phyloP scores from a whole-genome alignment of 2,113 vertebrate genomes.

The Trematocara marginatum region DNA sequence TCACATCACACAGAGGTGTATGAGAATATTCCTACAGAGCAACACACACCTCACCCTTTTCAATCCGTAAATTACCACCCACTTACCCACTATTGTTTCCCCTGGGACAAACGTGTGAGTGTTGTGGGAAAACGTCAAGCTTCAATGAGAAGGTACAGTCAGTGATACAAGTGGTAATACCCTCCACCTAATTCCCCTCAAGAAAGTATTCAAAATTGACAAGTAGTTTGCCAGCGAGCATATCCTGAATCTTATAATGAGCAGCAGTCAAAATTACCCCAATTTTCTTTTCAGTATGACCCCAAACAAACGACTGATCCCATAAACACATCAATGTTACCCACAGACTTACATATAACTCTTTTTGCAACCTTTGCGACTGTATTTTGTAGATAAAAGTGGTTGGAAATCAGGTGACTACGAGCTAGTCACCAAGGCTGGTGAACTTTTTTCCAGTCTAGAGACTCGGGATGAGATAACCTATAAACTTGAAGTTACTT shows the following conservation, averaged over 20 bases:
- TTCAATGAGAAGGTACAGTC: background rate
- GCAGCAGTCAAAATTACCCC: background rate
- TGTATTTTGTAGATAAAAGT: background rate
- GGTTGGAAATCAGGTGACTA: background rate
- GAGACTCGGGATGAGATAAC: background rate
- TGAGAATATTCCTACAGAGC: constrained; percentile 19
- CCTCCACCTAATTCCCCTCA: background rate
- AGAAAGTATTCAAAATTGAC: background rate
- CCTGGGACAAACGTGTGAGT: background rate
- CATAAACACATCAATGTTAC: background rate
- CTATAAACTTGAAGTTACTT: background rate
- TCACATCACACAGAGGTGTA: background rate
- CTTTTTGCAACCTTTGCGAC: background rate
- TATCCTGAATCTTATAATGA: background rate
- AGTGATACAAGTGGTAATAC: background rate
- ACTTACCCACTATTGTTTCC: background rate
- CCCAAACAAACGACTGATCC: background rate
- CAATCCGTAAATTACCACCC: background rate
- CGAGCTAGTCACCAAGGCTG: rapidly evolving
- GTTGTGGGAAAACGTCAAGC: background rate
- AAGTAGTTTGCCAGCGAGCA: background rate
- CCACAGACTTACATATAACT: background rate
- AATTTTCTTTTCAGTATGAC: background rate
- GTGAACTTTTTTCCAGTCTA: background rate
- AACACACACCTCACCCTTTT: background rate